Conservation (phyloP, 2,113 vertebrate species). For the Tetrax tetrax region DNA sequence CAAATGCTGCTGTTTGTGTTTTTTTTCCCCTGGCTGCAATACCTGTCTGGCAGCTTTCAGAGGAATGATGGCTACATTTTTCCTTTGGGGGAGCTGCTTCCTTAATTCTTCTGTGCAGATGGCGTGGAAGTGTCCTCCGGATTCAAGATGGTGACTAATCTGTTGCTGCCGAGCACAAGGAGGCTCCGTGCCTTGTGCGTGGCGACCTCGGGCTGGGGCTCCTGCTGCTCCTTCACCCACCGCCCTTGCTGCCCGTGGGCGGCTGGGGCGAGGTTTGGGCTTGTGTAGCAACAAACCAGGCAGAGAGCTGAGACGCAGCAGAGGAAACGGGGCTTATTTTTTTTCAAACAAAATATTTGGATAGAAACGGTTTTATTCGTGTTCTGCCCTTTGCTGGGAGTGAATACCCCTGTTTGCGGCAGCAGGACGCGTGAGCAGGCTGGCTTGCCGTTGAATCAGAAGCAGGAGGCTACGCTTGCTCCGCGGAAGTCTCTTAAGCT, state of each 20-base stretch:
- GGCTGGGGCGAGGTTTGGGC: background rate
- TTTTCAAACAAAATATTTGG: background rate
- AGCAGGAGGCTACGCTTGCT: background rate
- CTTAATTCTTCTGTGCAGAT: background rate
- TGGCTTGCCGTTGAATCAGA: accelerated
- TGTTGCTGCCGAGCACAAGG: background rate
- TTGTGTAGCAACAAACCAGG: background rate
- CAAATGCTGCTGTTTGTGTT: background rate
- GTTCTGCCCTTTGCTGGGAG: background rate
- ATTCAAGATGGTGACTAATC: background rate
- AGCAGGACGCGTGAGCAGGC: accelerated
- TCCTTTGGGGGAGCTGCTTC: background rate
- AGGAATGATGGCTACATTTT: background rate
- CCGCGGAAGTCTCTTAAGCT: background rate
- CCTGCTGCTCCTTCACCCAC: accelerated
- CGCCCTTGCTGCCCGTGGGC: background rate
- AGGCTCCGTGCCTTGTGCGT: background rate
- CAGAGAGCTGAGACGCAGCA: background rate
- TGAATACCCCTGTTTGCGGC: accelerated
- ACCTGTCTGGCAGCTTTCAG: background rate
- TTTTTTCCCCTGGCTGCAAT: background rate
- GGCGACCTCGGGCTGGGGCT: background rate
- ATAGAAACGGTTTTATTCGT: background rate
- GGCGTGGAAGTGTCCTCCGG: background rate
- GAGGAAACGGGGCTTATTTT: background rate